These are phyloP conservation scores for Byasa hedistus DNA, from an alignment of 2,888 invertebrate genomes.

Conservation along the genomic window DNA sequence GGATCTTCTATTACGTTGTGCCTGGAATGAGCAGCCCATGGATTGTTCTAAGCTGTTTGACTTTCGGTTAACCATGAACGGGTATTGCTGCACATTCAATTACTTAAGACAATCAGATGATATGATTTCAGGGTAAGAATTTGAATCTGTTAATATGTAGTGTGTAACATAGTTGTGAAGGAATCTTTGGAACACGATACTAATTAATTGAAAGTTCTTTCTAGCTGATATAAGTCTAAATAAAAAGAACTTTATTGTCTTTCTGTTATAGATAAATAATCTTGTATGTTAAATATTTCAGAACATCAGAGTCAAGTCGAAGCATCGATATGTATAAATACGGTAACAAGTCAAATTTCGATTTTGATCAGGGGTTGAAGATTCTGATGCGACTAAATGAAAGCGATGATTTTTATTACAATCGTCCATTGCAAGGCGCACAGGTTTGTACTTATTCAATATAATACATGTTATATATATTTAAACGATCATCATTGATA, in stretches of 20 bases:
- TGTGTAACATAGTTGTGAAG: background rate
- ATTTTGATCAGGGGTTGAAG: conserved; percentile 67
- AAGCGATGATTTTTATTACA: conserved; percentile 75
- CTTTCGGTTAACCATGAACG: conserved; percentile 79
- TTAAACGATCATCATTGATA: background rate
- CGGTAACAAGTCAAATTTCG: conserved; percentile 69
- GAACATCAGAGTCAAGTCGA: conserved; percentile 41
- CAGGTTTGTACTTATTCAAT: conserved; percentile 52
- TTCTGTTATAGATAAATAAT: too few species aligned
- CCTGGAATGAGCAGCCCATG: conserved; percentile 68
- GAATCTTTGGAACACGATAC: too few species aligned
- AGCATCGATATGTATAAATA: conserved; percentile 63
- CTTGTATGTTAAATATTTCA: conserved; percentile 38
- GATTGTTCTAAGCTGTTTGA: conserved; percentile 74
- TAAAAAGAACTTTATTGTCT: too few species aligned
- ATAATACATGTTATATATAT: background rate
- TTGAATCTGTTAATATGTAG: background rate
- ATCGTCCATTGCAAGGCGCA: conserved; percentile 69
- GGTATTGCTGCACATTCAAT: conserved; percentile 81
- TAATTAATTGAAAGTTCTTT: too few species aligned
- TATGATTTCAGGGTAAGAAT: conserved; percentile 58
- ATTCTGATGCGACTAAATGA: conserved; percentile 59
- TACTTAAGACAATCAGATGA: conserved; percentile 68
- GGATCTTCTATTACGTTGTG: conserved; percentile 69
- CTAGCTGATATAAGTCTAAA: too few species aligned